Conservation (phyloP, 2,797 vertebrate genomes). For the Merluccius polli region DNA sequence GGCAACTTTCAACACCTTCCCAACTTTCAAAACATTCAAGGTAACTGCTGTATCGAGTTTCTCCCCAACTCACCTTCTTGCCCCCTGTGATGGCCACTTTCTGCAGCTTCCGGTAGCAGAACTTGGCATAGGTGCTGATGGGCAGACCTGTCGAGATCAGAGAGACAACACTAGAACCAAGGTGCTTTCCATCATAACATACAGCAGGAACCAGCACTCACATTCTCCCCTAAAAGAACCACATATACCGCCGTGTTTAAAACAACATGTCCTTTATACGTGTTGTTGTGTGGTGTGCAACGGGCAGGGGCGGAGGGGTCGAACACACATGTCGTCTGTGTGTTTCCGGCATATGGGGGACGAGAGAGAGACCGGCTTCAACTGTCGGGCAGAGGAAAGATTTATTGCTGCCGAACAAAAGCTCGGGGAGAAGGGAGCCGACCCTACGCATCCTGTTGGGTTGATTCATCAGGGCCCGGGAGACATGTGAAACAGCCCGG, state of each 20-base stretch:
- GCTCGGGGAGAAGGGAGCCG: slow-evolving; percentile 51
- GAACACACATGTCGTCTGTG: slow-evolving; percentile 58
- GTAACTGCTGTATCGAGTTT: neutral
- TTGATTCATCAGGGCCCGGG: slow-evolving; percentile 62
- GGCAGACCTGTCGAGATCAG: slow-evolving; percentile 73
- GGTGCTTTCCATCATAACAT: slow-evolving; percentile 10
- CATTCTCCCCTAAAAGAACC: neutral
- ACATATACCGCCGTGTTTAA: neutral
- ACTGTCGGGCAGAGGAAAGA: slow-evolving; percentile 56
- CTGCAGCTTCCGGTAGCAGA: slow-evolving; percentile 86
- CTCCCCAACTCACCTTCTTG: slow-evolving; percentile 78
- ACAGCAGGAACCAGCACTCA: slow-evolving; percentile 2
- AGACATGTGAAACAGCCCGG: slow-evolving; percentile 34
- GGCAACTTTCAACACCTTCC: neutral
- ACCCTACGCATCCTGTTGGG: slow-evolving; percentile 46
- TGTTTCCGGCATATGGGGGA: slow-evolving; percentile 55
- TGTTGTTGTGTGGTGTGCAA: neutral
- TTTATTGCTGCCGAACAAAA: slow-evolving; percentile 64
- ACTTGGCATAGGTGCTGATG: slow-evolving; percentile 86
- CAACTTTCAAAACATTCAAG: neutral
- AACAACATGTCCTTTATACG: neutral
- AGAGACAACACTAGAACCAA: slow-evolving; percentile 11
- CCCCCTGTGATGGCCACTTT: slow-evolving; percentile 86
- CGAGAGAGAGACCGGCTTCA: slow-evolving; percentile 49
- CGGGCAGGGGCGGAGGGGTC: slow-evolving; percentile 24